Evolutionary conservation across 2,113 vertebrate genomes (phyloP), one percentile per base, ranked within the genome.

Genomic region (Neogobius melanostomus): DNA sequence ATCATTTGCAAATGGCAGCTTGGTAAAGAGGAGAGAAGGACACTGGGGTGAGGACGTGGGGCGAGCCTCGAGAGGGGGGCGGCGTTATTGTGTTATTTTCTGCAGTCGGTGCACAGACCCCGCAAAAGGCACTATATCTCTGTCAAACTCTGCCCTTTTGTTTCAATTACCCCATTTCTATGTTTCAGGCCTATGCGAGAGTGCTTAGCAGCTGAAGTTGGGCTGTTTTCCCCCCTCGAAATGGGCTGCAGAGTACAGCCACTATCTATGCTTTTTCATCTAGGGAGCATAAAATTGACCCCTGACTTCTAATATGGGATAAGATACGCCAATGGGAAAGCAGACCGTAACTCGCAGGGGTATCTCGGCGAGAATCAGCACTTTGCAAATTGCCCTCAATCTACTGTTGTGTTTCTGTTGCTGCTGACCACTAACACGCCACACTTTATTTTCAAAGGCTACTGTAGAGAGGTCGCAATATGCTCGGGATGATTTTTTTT

Each of bases 141-240:
- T 89, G 90, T 90, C 87, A 90, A 77, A 83, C 81, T 76, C 81
- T 90, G 88, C 83, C 89, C 91, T 91, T 93, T 93, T 83, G 79
- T 87, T 88, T 90, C 86, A 91, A 81, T 91, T 91, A 88, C 82
- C 75, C 82, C 73, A 82, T 89, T 91, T 85, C 83, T 86, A 71
- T 89, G 87, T 85, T 89, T 79, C 84, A 88, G 85, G 81, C 68
- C 69, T 71, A 71, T 82, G 81, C 77, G 80, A 71, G 74, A 86
- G 72, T 6, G 66, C 79, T 84, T 77, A 83, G 70, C 78, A 68
- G 71, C 68, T 76, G 81, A 69, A 73, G 75, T 73, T 72, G 59
- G 50, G 67, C 73, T 57, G 62, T 79, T 77, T 76, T 71, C 76
- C 57, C 49, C 68, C 54, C 7, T 42, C 66, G 69, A 80, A 81